Evolutionary conservation across 2,888 invertebrate species (phyloP).

Genomic region (Sphinx pinastri): DNA sequence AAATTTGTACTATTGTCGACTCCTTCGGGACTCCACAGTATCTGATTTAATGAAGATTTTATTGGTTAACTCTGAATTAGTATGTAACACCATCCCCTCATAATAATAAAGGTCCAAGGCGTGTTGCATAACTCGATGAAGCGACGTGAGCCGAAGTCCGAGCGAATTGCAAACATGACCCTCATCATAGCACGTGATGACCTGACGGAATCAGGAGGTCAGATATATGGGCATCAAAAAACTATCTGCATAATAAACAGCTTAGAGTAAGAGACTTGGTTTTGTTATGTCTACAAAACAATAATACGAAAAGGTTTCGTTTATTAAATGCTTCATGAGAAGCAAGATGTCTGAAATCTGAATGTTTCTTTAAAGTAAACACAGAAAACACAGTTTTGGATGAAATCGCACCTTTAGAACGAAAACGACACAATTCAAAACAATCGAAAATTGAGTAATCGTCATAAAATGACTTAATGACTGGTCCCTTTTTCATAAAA

Average conservation of each 20-base stretch:
- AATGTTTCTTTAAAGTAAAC: no score
- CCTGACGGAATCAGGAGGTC: constrained; percentile 8
- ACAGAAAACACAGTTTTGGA: no score
- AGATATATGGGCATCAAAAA: neutral
- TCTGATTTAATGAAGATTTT: neutral
- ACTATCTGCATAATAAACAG: neutral
- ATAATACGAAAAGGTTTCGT: no score
- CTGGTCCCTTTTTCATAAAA: no score
- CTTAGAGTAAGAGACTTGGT: neutral
- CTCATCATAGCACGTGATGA: constrained; percentile 29
- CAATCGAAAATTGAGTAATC: no score
- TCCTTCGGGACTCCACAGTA: neutral
- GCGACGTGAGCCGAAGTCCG: constrained; percentile 31
- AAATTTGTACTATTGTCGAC: no score
- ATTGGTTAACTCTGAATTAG: constrained; percentile 17
- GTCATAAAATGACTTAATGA: no score
- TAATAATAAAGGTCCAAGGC: constrained; percentile 32
- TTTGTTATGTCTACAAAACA: neutral
- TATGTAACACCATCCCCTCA: constrained; percentile 10
- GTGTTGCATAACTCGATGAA: constrained; percentile 31
- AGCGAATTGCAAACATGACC: constrained; percentile 30
- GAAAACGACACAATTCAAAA: no score
- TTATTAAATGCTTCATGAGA: no score
- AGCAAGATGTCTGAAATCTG: no score
- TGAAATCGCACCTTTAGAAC: no score